Evolutionary conservation across 2,888 invertebrate species (phyloP).

Genomic region (Trisateles emortualis): DNA sequence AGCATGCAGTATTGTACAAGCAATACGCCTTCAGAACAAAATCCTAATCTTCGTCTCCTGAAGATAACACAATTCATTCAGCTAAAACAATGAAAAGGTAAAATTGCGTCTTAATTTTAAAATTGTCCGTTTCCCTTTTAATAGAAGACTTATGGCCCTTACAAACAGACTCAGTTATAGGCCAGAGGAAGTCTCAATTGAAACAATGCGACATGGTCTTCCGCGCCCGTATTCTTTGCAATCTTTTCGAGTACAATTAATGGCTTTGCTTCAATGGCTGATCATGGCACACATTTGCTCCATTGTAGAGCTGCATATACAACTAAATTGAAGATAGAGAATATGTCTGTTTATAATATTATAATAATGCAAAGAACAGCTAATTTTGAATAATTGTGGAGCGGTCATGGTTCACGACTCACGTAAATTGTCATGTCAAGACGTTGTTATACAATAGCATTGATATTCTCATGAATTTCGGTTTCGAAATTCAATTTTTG

Average conservation of each 20-base stretch:
- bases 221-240: slow-evolving; percentile 55
- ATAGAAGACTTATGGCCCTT: slow-evolving; percentile 31
- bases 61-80: neutral
- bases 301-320: slow-evolving; percentile 20
- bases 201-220: slow-evolving; percentile 62
- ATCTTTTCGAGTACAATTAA: neutral
- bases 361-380: no score
- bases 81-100: slow-evolving; percentile 14
- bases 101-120: slow-evolving; percentile 25
- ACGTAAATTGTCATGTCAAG: slow-evolving; percentile 1
- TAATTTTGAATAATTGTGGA: slow-evolving; percentile 16
- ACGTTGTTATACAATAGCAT: neutral
- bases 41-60: neutral
- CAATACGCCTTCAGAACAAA: no score
- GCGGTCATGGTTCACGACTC: slow-evolving; percentile 5
- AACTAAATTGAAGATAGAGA: no score
- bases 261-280: slow-evolving; percentile 5
- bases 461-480: neutral
- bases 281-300: slow-evolving; percentile 32
- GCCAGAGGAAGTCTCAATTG: slow-evolving; percentile 70
- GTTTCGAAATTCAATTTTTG: neutral
- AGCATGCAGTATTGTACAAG: no score
- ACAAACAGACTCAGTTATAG: slow-evolving; percentile 31
- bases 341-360: no score
- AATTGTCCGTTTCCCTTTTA: slow-evolving; percentile 39